Evolutionary conservation across 1,140 invertebrate genomes (phyloP).

Genomic region (Neotoxoptera formosana): DNA sequence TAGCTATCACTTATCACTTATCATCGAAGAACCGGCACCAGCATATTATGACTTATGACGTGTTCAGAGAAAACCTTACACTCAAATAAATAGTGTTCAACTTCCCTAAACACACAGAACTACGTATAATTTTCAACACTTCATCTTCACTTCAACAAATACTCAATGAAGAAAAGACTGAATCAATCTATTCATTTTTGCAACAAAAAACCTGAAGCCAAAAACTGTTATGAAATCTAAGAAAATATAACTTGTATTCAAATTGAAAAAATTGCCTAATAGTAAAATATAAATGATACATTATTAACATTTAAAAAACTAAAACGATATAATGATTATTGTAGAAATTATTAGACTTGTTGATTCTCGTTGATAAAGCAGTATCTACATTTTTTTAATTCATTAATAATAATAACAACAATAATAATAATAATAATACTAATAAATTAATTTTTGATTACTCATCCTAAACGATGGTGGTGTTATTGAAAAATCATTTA

Average conservation of each 20-base stretch:
- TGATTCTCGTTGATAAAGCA: background rate
- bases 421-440: too few species aligned
- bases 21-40: background rate
- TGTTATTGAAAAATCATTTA: background rate
- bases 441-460: background rate
- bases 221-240: background rate
- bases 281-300: background rate
- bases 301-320: background rate
- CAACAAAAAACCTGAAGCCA: background rate
- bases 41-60: background rate
- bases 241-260: background rate
- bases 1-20: background rate
- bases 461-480: background rate
- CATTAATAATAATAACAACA: background rate
- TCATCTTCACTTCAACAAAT: background rate
- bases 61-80: background rate
- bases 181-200: background rate
- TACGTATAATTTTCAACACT: background rate
- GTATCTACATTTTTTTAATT: background rate
- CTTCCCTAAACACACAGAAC: background rate
- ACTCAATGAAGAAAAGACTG: background rate
- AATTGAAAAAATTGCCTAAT: background rate
- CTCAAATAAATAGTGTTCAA: background rate
- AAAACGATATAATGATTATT: background rate
- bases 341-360: background rate